Conservation (phyloP, 2,888 invertebrate genomes). For the Halictus quadricinctus region DNA sequence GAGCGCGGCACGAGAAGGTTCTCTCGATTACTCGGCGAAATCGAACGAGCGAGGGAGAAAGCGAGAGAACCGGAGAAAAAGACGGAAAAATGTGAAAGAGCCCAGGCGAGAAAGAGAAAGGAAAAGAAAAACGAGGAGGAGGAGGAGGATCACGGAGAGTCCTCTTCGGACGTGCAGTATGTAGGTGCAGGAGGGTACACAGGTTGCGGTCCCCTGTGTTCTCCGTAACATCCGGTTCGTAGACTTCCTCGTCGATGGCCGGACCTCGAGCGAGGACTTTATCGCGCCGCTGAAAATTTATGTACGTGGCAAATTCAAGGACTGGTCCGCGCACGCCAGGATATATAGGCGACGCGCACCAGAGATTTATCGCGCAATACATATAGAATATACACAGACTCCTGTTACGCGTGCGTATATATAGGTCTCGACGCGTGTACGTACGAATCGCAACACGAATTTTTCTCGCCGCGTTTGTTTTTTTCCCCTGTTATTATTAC, state of each 20-base stretch:
- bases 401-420: not conserved
- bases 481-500: not conserved
- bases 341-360: slow-evolving; percentile 48
- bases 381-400: not conserved
- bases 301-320: slow-evolving; percentile 63
- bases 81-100: slow-evolving; percentile 16
- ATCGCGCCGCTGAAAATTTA: slow-evolving; percentile 65
- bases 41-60: slow-evolving; percentile 20
- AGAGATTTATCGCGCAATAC: slow-evolving; percentile 54
- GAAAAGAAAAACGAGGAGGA: slow-evolving; percentile 33
- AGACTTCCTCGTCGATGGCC: slow-evolving; percentile 62
- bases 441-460: not conserved
- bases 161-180: slow-evolving; percentile 31
- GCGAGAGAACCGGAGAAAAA: not conserved
- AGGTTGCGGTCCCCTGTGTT: slow-evolving; percentile 44
- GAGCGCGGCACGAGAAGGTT: slow-evolving; percentile 12
- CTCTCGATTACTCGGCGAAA: slow-evolving; percentile 52
- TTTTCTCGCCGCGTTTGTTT: slow-evolving; percentile 2
- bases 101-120: slow-evolving; percentile 6
- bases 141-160: slow-evolving; percentile 54
- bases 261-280: slow-evolving; percentile 63
- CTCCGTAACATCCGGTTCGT: slow-evolving; percentile 62
- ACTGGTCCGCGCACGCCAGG: slow-evolving; percentile 36
- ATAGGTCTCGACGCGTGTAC: slow-evolving; percentile 8
- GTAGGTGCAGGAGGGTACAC: slow-evolving; percentile 27